Base-by-base conservation (phyloP, 2,888 invertebrate species). In the Drosophila multiciliata region DNA sequence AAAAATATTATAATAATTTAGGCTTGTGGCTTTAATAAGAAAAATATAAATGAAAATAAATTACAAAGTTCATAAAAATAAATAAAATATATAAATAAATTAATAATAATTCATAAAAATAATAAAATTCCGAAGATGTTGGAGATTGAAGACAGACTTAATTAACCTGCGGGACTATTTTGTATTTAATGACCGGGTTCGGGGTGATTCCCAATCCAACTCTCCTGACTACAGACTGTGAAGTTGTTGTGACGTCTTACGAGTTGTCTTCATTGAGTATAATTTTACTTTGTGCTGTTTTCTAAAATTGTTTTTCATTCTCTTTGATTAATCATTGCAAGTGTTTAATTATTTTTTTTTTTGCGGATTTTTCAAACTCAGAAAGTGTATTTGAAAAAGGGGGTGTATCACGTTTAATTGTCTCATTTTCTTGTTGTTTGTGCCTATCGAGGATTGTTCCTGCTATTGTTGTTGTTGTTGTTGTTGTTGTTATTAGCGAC, bases 401-500 rank as follows among this genome's bases (percentile, higher is more conserved):
- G 63, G 52, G 40, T 23, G 57, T 54, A 2, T 11, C 2, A 32
- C 8, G 9, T 3, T 3, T 38, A 17, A 9, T 9, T 40, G 23
- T 2, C 48, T 29, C 1, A 40, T 49, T 54, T 49, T 48, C 35
- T 58, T 72, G 53, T 66, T 57, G 50, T 45, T 63, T 59, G 54
- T 64, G 73, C 49, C 53, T 52, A 69, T 69, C 45, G 63, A 75
- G 66, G 45, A 52, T 62, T 74, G 68, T 78, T 63, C 68, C 74
- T 79, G 45, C 45, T 12, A 12, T 23, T 26, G 26, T 26, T 26
- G 29, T 29, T 29, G 6, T 29, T 29, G 29, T 29, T 29, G 29
- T 45, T 45, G 23, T 45, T 45, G 83, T 80, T 87, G 76, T 82
- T 87, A 80, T 87, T 84, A 72, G 79, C 71, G 80, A 70, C 79